Evolutionary conservation across 2,113 vertebrate genomes (phyloP), one percentile per base, ranked within the genome.

Genomic region (Eudorcas thomsonii): DNA sequence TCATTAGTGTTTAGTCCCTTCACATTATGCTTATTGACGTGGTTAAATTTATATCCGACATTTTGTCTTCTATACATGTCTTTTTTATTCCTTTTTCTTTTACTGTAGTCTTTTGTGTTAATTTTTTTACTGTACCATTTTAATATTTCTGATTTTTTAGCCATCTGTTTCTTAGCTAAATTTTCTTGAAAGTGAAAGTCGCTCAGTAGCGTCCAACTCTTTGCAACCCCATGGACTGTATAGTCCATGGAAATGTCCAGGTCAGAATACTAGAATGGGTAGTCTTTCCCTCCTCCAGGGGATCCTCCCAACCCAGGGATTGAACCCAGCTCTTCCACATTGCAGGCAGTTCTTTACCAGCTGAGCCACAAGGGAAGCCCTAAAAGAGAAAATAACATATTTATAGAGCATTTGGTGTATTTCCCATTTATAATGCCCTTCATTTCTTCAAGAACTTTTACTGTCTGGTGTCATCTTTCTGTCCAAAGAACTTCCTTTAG

Each of bases 81-180:
- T 85, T 59, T 74, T 77, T 77, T 77, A 36, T 92, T 71, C 59
- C 8, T 67, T 36, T 86, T 50, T 92, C 25, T 86, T 93, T 86
- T 48, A 59, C 64, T 87, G 11, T 14, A 67, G 71, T 52, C 67
- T 67, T 88, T 67, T 64, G 48, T 54, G n/a, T 88, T 88, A 19
- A 80, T 21, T 52, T 39, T 71, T 90, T 39, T 85, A 7, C 13
- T 89, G 50, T 64, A 39, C 15, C 3, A 28, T 90, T 82, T 71
- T 74, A 57, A 57, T 80, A 48, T 55, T 83, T 89, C 39, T 81
- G 60, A 82, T 82, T 67, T 81, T 81, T 88, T 54, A 88, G 48
- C 74, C 71, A 6, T 77, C 30, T 55, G 25, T 62, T 80, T 62
- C 45, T 54, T 83, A 36, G 52, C 87, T 89, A 25, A 43, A 52